phyloP scores from a whole-genome alignment of 2,888 invertebrate genomes.

The Octonoba sinensis region DNA sequence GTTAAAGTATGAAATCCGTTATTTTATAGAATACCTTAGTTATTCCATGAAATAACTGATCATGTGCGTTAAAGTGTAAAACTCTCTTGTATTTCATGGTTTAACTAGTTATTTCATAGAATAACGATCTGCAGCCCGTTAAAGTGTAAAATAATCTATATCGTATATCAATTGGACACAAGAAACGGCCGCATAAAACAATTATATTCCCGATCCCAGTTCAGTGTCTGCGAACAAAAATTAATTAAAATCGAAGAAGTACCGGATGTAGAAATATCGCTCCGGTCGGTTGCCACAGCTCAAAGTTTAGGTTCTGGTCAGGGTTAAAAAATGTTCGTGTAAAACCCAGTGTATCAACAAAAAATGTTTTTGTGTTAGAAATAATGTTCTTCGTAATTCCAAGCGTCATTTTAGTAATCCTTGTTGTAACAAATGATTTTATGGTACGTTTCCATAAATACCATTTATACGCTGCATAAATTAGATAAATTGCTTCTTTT shows the following conservation, averaged over 20 bases:
- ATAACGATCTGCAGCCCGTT: too few species aligned
- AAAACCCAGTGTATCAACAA: too few species aligned
- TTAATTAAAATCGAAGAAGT: constrained; percentile 55
- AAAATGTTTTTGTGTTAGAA: too few species aligned
- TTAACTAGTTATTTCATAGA: too few species aligned
- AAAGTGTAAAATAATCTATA: too few species aligned
- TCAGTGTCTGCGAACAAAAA: constrained; percentile 55
- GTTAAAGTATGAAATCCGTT: constrained; percentile 8
- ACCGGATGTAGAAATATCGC: constrained; percentile 54
- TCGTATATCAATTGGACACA: too few species aligned
- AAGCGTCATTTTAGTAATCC: too few species aligned
- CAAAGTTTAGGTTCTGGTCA: constrained; percentile 21
- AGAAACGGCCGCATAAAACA: constrained; percentile 22
- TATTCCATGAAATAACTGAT: too few species aligned
- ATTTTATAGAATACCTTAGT: background rate
- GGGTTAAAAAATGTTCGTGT: constrained; percentile 6
- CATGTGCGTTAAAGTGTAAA: too few species aligned
- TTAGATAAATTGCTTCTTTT: constrained; percentile 32
- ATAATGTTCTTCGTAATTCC: too few species aligned
- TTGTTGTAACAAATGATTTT: background rate
- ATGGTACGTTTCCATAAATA: constrained; percentile 21
- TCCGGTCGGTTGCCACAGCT: constrained; percentile 54
- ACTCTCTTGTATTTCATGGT: too few species aligned
- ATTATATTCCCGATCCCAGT: constrained; percentile 45
- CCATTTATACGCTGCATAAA: constrained; percentile 32